Evolutionary conservation across 2,888 invertebrate genomes (phyloP).

Genomic region (Chalcis sispes): DNA sequence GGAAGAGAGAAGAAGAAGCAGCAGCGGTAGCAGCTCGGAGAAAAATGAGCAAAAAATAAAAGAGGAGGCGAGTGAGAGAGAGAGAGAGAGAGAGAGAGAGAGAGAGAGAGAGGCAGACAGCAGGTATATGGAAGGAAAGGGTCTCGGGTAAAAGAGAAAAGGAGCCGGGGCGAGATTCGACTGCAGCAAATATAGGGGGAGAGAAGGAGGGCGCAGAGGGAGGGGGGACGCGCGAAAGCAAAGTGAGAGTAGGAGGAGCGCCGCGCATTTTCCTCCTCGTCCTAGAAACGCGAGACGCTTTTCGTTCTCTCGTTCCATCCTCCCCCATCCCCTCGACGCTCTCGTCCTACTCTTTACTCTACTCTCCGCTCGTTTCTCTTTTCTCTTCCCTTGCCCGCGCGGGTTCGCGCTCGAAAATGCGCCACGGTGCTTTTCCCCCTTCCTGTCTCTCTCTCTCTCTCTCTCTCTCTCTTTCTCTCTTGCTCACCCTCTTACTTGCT

Average conservation of each 20-base stretch:
- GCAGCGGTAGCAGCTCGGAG: not conserved
- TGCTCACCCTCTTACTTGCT: not conserved
- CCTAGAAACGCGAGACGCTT: conserved; percentile 61
- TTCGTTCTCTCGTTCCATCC: conserved; percentile 58
- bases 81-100: too few species aligned
- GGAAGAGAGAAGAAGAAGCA: not conserved
- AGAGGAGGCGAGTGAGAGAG: not conserved
- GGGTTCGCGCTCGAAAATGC: conserved; percentile 50
- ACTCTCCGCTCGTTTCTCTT: conserved; percentile 22
- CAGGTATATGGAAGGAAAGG: conserved; percentile 30
- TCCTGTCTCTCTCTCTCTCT: not conserved
- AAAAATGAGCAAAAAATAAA: conserved; percentile 2
- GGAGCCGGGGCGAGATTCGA: conserved; percentile 41
- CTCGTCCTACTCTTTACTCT: conserved; percentile 52
- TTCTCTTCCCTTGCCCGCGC: conserved; percentile 12
- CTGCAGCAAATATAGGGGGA: conserved; percentile 37
- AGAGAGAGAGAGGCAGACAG: too few species aligned
- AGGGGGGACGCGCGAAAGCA: not conserved
- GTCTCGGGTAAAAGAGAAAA: conserved; percentile 36
- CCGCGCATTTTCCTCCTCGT: conserved; percentile 61
- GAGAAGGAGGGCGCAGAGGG: not conserved
- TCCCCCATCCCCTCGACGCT: conserved; percentile 8
- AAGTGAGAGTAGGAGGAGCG: conserved; percentile 24
- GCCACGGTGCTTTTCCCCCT: conserved; percentile 31
- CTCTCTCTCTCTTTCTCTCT: not conserved